Evolutionary conservation across 2,797 vertebrate species (phyloP), one percentile per base, ranked within the genome.

Genomic region (Apodemus agrarius): DNA sequence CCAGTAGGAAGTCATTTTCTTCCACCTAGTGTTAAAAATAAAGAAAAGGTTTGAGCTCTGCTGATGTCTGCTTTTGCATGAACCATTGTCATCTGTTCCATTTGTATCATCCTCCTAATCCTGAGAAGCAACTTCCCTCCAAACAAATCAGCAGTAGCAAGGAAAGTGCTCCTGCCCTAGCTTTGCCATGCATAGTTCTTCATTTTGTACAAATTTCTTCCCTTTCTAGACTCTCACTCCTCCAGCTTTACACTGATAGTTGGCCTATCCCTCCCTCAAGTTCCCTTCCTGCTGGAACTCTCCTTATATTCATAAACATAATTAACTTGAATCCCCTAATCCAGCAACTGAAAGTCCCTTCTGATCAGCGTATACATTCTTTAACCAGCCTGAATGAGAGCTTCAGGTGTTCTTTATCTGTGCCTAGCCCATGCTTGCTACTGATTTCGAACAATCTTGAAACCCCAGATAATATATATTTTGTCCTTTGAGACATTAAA

Each of bases 71-170:
- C 82, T 61, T 84, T 82, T 93, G 26, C n/a, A 86, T 4, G 46
- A 34, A 26, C 75, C 78, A 65, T 72, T 90, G 19, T 81, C 26
- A 80, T 87, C 72, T 13, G 9, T 94, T 69, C 74, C 65, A 82
- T 65, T 43, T 78, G n/a, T 69, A 75, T 96, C 75, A 86, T 86
- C 6, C n/a, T 89, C 75, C 24, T 92, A 80, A 83, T 13, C 8
- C 67, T 37, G 52, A 21, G 59, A 37, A 81, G 17, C 14, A 5
- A 2, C 4, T 78, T 13, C 16, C 52, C 40, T 74, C 29, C 65
- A 54, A 65, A 14, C 59, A 89, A 83, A 37, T 65, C 40, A 6
- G 8, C 63, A 92, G 37, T 82, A n/a, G 78, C 31, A 80, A 94
- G 31, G 54, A 78, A 86, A 52, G 7, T 1, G 0, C 49, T 17